Base-by-base conservation (phyloP, 1,140 invertebrate genomes). In the Cydia amplana region DNA sequence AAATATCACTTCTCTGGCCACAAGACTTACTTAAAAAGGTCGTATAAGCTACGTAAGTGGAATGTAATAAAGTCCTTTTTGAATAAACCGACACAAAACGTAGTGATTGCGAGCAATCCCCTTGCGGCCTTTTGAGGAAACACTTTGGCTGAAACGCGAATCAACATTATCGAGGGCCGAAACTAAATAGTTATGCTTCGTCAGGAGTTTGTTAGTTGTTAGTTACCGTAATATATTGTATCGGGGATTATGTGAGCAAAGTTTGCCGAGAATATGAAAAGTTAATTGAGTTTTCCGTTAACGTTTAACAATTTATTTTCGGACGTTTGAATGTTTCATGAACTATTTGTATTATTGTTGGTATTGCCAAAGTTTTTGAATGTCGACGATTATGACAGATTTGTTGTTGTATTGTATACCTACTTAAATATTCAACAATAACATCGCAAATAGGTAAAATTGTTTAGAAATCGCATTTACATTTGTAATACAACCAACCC, bases 111-210 rank as follows among this genome's bases (percentile, higher is more conserved):
- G 64, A 36, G 12, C 4, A 67, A 28, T 32, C 23, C 23, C 60
- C 25, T 67, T 0, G 28, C 64, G 23, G 64, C 64, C 64, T 32
- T 67, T 36, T 67, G 28, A 28, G 28, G 64, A 36, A 67, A 67
- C 28, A 67, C 64, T 67, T 67, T 14, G 16, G n/a, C 51, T 55
- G 64, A 67, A 67, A 16, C 28, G 28, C 23, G 64, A 67, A 67
- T 67, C 64, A 67, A 36, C 64, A 36, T 36, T 67, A 67, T 36
- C n/a, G 28, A 67, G 64, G 64, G 64, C 36, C 4, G 28, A n/a
- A 67, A 67, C 64, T 67, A 67, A 67, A 67, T 67, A 67, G 64
- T 67, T 67, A 32, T 36, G 64, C 64, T 64, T 20, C 10, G 28
- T 67, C 25, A 36, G 64, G 4, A 67, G 12, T 67, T 67, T n/a